A percentile compares a stretch with the other conserved stretches of the same genome.
These are phyloP conservation scores for Pycnomerus fuliginosus DNA, from an alignment of 2,888 invertebrate species.

Conservation along the genomic window DNA sequence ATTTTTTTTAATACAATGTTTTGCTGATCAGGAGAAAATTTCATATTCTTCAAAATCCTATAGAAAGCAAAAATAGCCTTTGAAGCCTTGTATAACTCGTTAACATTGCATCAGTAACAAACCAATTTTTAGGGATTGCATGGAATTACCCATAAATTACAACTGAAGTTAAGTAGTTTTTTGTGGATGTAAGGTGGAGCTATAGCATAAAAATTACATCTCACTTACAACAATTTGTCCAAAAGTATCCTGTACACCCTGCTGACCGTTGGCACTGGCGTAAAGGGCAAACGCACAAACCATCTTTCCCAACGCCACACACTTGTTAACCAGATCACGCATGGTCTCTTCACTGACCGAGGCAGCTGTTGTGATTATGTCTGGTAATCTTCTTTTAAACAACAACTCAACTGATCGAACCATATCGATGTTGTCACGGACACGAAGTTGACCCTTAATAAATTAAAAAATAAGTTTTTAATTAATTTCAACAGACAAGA, in stretches of 20 bases:
- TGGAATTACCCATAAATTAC: no score
- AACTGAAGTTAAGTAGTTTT: no score
- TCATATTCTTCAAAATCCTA: no score
- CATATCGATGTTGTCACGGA: constrained; percentile 47
- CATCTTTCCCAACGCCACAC: constrained; percentile 38
- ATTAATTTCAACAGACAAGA: not conserved
- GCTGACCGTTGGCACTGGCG: constrained; percentile 47
- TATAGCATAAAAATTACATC: constrained; percentile 4
- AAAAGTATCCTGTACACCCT: constrained; percentile 50
- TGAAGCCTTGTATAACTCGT: no score
- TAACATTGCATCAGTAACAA: no score
- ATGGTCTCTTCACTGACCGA: constrained; percentile 37
- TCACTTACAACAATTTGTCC: constrained; percentile 49
- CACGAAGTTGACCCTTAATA: constrained; percentile 39
- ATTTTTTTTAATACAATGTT: no score
- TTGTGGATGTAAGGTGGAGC: no score
- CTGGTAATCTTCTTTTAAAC: constrained; percentile 45
- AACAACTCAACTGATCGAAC: constrained; percentile 44
- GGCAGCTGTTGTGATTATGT: constrained; percentile 39
- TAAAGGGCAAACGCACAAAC: constrained; percentile 44
- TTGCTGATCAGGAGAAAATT: no score
- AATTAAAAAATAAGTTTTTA: constrained; percentile 11
- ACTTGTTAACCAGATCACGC: constrained; percentile 39
- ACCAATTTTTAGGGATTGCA: no score
- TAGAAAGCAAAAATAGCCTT: no score